Evolutionary conservation across 2,888 invertebrate genomes (phyloP).

Genomic region (Allophyes oxyacanthae): DNA sequence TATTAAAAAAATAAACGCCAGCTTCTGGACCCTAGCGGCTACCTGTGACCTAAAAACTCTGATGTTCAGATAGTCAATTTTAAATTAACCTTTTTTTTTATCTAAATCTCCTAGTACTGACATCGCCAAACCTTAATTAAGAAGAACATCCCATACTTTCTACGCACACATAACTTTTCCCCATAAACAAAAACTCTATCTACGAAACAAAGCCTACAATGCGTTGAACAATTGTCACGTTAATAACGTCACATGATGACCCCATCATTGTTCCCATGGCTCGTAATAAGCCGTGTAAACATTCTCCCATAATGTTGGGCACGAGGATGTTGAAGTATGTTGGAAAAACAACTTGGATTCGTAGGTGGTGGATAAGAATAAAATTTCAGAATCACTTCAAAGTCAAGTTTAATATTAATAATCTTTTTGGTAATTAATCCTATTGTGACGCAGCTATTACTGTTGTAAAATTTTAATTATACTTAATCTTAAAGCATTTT

Average conservation of each 20-base stretch:
- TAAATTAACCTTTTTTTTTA: too few species aligned
- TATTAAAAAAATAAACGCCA: too few species aligned
- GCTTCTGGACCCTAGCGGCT: too few species aligned
- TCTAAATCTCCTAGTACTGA: too few species aligned
- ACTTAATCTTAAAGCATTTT: too few species aligned
- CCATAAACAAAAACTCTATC: conserved; percentile 43
- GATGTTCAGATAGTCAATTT: too few species aligned
- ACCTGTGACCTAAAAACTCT: too few species aligned
- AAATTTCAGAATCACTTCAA: too few species aligned
- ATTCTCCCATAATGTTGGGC: conserved; percentile 54
- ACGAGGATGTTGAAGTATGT: conserved; percentile 52
- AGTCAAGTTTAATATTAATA: too few species aligned
- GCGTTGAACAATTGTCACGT: conserved; percentile 52
- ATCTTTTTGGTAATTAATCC: too few species aligned
- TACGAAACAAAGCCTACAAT: conserved; percentile 39
- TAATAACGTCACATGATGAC: conserved; percentile 53
- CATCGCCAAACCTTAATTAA: conserved; percentile 6
- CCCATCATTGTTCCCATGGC: conserved; percentile 58
- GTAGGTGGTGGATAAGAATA: conserved; percentile 28
- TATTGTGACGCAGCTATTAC: too few species aligned
- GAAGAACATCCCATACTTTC: conserved; percentile 11
- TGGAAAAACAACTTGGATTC: conserved; percentile 32
- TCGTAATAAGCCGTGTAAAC: conserved; percentile 58
- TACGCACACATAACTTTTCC: conserved; percentile 14
- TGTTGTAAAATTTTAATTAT: too few species aligned